These are phyloP conservation scores for Spongia lamella DNA, from an alignment of 37 sponge, comb jelly and placozoan genomes.

Conservation along the genomic window DNA sequence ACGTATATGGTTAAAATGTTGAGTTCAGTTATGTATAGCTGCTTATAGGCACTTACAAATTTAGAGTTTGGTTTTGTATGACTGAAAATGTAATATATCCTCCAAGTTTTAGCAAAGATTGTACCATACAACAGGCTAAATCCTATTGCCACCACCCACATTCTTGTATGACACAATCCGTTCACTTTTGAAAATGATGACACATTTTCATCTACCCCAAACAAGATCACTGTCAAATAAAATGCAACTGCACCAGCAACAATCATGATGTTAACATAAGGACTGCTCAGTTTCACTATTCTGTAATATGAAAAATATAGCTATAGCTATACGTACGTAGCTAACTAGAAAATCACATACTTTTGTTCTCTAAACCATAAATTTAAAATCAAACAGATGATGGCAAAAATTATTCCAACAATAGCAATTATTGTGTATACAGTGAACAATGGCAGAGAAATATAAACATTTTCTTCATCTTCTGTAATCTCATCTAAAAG, in stretches of 20 bases:
- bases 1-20: too few relatives aligned
- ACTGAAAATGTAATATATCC: constrained; percentile 64
- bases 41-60: too few relatives aligned
- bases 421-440: constrained; percentile 22
- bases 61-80: too few relatives aligned
- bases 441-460: constrained; percentile 8
- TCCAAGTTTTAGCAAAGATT: constrained; percentile 52
- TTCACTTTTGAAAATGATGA: neutral
- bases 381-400: neutral
- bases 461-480: constrained; percentile 7
- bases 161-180: constrained; percentile 16
- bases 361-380: neutral
- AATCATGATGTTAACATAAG: constrained; percentile 56
- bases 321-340: too few relatives aligned
- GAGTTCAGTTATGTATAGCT: too few relatives aligned
- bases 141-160: constrained; percentile 51
- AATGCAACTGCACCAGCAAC: constrained; percentile 44
- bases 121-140: constrained; percentile 59
- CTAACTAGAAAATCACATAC: too few relatives aligned
- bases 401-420: neutral
- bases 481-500: constrained; percentile 20
- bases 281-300: constrained; percentile 57
- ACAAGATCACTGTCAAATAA: constrained; percentile 44
- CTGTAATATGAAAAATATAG: too few relatives aligned
- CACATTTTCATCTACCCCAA: constrained; percentile 37